phyloP scores from a whole-genome alignment of 2,797 vertebrate genomes.

The Corythornis leucogaster region DNA sequence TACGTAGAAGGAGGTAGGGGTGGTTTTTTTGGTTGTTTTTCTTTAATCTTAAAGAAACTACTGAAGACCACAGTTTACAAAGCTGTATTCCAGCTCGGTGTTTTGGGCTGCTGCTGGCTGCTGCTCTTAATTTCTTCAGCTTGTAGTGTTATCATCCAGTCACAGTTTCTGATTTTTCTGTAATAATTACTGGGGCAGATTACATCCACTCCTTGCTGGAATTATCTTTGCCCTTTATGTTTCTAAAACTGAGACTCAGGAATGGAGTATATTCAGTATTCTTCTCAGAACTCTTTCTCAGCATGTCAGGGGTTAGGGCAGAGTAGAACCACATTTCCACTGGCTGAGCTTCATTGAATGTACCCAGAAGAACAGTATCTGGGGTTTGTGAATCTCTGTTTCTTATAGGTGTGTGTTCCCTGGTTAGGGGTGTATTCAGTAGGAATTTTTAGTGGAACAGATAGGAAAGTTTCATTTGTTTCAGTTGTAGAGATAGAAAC shows the following conservation, averaged over 20 bases:
- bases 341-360: constrained; percentile 5
- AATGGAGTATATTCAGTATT: not conserved
- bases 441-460: not conserved
- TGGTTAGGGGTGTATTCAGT: not conserved
- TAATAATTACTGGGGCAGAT: not conserved
- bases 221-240: not conserved
- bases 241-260: not conserved
- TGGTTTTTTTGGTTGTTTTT: not conserved
- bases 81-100: not conserved
- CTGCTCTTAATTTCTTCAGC: not conserved
- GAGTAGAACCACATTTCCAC: not conserved
- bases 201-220: not conserved
- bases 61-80: not conserved
- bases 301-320: not conserved
- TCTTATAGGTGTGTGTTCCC: not conserved
- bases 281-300: not conserved
- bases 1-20: not conserved
- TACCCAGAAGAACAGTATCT: not conserved
- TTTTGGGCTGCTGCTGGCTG: not conserved
- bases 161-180: not conserved
- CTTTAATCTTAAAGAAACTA: not conserved
- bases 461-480: not conserved
- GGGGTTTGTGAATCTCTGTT: not conserved
- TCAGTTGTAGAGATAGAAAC: not conserved
- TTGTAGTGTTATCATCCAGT: not conserved